A percentile compares a stretch with the other conserved stretches of the same genome.
phyloP scores from a whole-genome alignment of 2,888 invertebrate species.

The Cephus sareptanus region DNA sequence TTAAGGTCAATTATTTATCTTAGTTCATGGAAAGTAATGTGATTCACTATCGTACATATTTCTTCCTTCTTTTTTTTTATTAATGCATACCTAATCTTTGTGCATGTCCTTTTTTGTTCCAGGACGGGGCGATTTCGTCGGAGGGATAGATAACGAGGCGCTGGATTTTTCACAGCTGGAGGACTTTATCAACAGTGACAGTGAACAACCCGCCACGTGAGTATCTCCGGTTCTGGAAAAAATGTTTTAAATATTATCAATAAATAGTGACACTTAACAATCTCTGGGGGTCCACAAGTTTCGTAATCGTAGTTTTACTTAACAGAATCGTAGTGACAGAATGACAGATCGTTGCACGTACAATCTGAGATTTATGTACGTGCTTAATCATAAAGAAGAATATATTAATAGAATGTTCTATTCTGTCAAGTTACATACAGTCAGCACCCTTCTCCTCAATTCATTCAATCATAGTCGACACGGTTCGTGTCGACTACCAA shows the following conservation, averaged over 20 bases:
- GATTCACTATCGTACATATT: not conserved
- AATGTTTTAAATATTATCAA: not conserved
- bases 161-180: slow-evolving; percentile 85
- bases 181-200: slow-evolving; percentile 86
- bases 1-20: not conserved
- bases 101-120: slow-evolving; percentile 44
- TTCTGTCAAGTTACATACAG: not conserved
- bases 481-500: not conserved
- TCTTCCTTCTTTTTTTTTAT: not conserved
- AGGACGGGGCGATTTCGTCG: slow-evolving; percentile 85
- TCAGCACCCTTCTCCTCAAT: not conserved
- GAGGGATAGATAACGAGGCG: slow-evolving; percentile 88
- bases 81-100: not conserved
- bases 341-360: not conserved
- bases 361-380: not conserved
- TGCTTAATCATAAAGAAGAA: not conserved
- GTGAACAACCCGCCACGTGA: slow-evolving; percentile 61
- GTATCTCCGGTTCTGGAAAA: slow-evolving; percentile 23
- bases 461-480: not conserved
- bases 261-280: not conserved
- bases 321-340: not conserved
- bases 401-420: not conserved
- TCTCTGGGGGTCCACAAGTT: not conserved
- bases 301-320: not conserved
- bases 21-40: not conserved